A percentile compares a stretch with the other conserved stretches of the same genome.
These are phyloP conservation scores for Amiota communis DNA, from an alignment of 2,888 invertebrate species.

Conservation along the genomic window DNA sequence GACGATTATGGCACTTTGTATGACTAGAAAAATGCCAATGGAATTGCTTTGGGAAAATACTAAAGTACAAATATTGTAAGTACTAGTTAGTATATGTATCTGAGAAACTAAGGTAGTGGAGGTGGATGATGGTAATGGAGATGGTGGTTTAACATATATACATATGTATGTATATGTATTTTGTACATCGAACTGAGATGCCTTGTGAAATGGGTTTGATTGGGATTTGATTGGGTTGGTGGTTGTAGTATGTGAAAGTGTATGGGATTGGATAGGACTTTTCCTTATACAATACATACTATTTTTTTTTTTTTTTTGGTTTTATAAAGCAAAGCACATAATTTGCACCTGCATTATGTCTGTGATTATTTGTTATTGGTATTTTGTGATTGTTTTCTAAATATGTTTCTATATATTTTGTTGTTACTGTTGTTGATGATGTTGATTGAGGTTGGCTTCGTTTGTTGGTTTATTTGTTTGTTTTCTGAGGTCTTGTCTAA, in stretches of 20 bases:
- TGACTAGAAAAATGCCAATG: slow-evolving; percentile 5
- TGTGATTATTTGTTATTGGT: slow-evolving; percentile 51
- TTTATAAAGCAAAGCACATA: slow-evolving; percentile 62
- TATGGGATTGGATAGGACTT: not conserved
- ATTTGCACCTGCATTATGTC: slow-evolving; percentile 61
- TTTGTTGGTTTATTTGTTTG: slow-evolving; percentile 44
- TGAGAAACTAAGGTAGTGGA: not conserved
- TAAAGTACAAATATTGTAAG: not conserved
- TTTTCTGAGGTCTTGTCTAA: slow-evolving; percentile 41
- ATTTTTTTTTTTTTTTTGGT: slow-evolving; percentile 20
- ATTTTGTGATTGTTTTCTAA: slow-evolving; percentile 48
- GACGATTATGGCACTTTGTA: slow-evolving; percentile 17
- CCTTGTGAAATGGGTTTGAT: slow-evolving; percentile 20
- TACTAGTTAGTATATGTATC: not conserved
- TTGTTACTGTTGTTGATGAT: slow-evolving; percentile 32
- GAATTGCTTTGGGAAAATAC: slow-evolving; percentile 1
- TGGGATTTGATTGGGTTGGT: slow-evolving; percentile 27
- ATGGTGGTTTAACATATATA: too few species aligned
- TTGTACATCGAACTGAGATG: not conserved
- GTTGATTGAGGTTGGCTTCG: slow-evolving; percentile 37
- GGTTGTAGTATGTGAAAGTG: slow-evolving; percentile 14
- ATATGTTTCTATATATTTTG: slow-evolving; percentile 40
- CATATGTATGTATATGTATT: too few species aligned
- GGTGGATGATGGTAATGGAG: too few species aligned
- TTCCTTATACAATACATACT: not conserved